These are phyloP conservation scores for Siderastrea siderea DNA, from an alignment of 92 coral and sea anemone species.

Conservation along the genomic window DNA sequence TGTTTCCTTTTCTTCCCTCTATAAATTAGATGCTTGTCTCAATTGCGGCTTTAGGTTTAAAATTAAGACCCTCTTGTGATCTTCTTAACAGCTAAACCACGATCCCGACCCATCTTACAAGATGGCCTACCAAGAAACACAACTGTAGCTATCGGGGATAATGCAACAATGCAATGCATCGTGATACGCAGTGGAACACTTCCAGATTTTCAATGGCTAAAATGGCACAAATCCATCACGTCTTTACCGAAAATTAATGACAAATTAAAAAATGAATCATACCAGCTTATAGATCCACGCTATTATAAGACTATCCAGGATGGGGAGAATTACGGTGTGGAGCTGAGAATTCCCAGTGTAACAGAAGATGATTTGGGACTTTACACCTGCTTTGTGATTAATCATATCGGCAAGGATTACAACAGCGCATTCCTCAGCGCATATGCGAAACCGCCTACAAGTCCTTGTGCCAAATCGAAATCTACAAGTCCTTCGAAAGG, in stretches of 20 bases:
- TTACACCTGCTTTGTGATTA: slow-evolving; percentile 87
- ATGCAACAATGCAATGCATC: slow-evolving; percentile 56
- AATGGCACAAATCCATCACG: slow-evolving; percentile 62
- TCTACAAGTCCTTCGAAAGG: background rate
- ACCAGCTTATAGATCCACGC: slow-evolving; percentile 32
- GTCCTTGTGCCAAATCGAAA: no score
- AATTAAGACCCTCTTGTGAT: background rate
- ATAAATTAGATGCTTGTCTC: no score
- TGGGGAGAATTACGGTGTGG: slow-evolving; percentile 65
- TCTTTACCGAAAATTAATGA: slow-evolving; percentile 14
- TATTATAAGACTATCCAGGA: slow-evolving; percentile 32
- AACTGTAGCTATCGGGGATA: slow-evolving; percentile 57
- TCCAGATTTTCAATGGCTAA: slow-evolving; percentile 72
- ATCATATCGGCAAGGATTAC: slow-evolving; percentile 82
- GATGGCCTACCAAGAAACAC: slow-evolving; percentile 43
- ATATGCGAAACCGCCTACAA: background rate
- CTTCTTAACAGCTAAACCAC: slow-evolving; percentile 41
- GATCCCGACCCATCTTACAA: slow-evolving; percentile 56
- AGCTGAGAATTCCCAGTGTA: slow-evolving; percentile 62
- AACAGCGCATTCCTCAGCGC: slow-evolving; percentile 80
- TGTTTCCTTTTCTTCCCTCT: no score
- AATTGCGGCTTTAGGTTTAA: no score
- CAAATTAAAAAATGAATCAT: background rate
- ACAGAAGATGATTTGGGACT: slow-evolving; percentile 89
- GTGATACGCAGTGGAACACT: slow-evolving; percentile 51